These are phyloP conservation scores for Aphis craccivora DNA, from an alignment of 1,140 invertebrate genomes.

Conservation along the genomic window DNA sequence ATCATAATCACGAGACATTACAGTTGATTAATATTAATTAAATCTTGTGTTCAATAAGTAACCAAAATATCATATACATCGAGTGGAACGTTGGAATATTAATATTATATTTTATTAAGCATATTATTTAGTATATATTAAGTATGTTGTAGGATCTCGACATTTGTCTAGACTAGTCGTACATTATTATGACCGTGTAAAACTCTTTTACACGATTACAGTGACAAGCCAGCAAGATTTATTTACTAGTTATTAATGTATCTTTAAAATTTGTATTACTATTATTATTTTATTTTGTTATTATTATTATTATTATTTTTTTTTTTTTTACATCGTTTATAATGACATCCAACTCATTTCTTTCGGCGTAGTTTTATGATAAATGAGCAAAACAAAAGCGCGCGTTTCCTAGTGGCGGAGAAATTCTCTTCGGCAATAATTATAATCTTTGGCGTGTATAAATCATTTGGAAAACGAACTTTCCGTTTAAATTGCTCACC, in stretches of 20 bases:
- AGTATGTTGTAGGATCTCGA: too few relatives aligned
- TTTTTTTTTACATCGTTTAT: not conserved
- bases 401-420: not conserved
- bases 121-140: too few relatives aligned
- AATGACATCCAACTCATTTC: constrained; percentile 35
- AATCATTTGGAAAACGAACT: constrained; percentile 52
- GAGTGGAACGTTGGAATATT: too few relatives aligned
- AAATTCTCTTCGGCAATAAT: constrained; percentile 37
- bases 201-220: not conserved
- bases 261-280: not conserved
- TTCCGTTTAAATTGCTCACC: constrained; percentile 48
- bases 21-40: not conserved
- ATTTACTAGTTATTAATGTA: not conserved
- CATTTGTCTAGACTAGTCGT: not conserved
- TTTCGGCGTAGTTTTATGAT: not conserved
- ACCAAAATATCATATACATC: too few relatives aligned
- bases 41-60: not conserved
- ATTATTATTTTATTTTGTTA: not conserved
- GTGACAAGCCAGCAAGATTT: not conserved
- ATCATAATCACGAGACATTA: not conserved
- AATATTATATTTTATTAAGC: too few relatives aligned
- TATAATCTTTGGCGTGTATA: constrained; percentile 49
- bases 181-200: not conserved
- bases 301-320: not conserved
- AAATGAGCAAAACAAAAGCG: constrained; percentile 38